Evolutionary conservation across 2,888 invertebrate genomes (phyloP).

Genomic region (Gastrophysa polygoni): DNA sequence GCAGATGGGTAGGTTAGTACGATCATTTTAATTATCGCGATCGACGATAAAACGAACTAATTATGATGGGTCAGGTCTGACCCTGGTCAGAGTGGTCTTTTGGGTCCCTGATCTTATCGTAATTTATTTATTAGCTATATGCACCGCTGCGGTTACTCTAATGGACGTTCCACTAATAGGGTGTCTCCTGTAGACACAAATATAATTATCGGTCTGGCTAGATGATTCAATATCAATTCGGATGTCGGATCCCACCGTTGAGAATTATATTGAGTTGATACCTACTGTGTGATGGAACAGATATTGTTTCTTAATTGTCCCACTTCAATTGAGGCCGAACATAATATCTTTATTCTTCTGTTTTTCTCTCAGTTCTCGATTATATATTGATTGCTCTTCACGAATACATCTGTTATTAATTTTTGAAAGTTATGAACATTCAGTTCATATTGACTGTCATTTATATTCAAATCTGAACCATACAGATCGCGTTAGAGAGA

Average conservation of each 20-base stretch:
- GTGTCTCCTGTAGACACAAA: neutral
- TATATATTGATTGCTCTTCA: too few relatives aligned
- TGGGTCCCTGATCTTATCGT: conserved; percentile 25
- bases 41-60: conserved; percentile 25
- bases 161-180: conserved; percentile 6
- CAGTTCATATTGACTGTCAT: too few relatives aligned
- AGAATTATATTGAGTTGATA: neutral
- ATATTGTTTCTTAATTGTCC: too few relatives aligned
- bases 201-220: neutral
- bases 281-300: too few relatives aligned
- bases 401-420: too few relatives aligned
- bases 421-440: too few relatives aligned
- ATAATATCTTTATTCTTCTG: too few relatives aligned
- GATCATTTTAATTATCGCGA: conserved; percentile 16
- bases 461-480: too few relatives aligned
- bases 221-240: neutral
- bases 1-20: neutral
- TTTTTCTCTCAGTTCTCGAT: too few relatives aligned
- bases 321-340: too few relatives aligned
- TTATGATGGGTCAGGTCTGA: conserved; percentile 17
- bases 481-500: too few relatives aligned
- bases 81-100: conserved; percentile 6
- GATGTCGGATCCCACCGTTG: neutral
- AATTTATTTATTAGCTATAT: conserved; percentile 24
- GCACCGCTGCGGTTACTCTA: conserved; percentile 4